Evolutionary conservation across 2,113 vertebrate genomes (phyloP), one percentile per base, ranked within the genome.

Genomic region (Mola mola): DNA sequence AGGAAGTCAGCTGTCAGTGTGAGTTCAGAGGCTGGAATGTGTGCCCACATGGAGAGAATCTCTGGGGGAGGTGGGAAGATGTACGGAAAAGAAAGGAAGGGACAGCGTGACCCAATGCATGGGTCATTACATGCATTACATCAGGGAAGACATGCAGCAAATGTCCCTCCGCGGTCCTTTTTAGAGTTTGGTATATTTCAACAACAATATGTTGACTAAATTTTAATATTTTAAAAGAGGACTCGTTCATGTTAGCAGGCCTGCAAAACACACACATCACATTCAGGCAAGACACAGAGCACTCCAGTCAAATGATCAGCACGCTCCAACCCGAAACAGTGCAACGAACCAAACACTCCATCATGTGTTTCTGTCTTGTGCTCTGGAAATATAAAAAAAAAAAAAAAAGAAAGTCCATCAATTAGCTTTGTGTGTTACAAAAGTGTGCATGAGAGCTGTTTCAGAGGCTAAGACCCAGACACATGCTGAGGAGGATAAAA

Each of bases 1-100:
- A 91, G 91, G 90, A 90, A 91, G 89, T 92, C 90, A 93, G 89
- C 89, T 92, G 90, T 90, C 86, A 84, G 70, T 78, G 75, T 76
- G 71, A 82, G 86, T 88, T 89, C 88, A 88, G 75, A 28, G 77
- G 65, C 75, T 75, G 90, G 86, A 91, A 90, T 91, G 86, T 56
- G 36, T 74, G 75, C 3, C 43, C 77, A 88, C 81, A 75, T 85
- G 83, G 75, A 60, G 63, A 79, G 67, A 62, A 40, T 50, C 15
- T 19, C 42, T 21, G 53, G 60, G 55, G 60, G 66, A 56, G 64
- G 52, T 56, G 40, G 25, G 46, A 43, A 67, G 57, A 52, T 36
- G 22, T 37, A 46, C 67, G 49, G 61, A 47, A 37, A 40, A 55
- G 47, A 69, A 44, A 51, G 26, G 40, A 66, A 74, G 63, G 22